phyloP scores from a whole-genome alignment of 2,113 vertebrate species.

The Himantopus leucocephalus region DNA sequence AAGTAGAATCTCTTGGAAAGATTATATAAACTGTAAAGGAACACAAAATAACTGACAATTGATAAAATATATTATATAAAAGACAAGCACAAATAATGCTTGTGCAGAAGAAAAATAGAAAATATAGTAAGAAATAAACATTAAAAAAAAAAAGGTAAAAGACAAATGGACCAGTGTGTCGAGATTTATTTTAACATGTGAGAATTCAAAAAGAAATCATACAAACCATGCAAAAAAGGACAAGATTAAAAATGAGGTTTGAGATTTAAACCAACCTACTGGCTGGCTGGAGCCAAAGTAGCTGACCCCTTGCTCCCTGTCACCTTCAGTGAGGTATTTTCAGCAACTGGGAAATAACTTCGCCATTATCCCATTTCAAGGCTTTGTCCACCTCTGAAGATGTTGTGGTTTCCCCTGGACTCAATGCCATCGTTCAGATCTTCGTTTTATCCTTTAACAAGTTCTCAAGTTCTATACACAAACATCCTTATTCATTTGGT shows the following conservation, averaged over 20 bases:
- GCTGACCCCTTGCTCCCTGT: rapidly evolving
- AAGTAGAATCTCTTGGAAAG: neutral
- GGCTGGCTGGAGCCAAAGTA: neutral
- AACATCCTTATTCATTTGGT: rapidly evolving
- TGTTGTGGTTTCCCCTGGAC: neutral
- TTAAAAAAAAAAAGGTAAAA: neutral
- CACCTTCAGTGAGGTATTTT: neutral
- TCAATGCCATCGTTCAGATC: neutral
- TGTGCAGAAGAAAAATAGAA: neutral
- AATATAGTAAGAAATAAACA: neutral
- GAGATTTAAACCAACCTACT: neutral
- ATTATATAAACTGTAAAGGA: neutral
- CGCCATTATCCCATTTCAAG: neutral
- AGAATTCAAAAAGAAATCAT: neutral
- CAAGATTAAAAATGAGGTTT: neutral
- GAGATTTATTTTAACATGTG: neutral
- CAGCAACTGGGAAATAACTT: neutral
- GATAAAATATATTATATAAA: neutral
- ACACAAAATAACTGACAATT: neutral
- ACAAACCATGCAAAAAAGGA: neutral
- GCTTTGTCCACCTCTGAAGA: neutral
- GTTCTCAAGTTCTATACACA: neutral
- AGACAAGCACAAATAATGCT: neutral
- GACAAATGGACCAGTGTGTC: neutral
- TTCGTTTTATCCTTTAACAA: neutral